Evolutionary conservation across 1,140 invertebrate genomes (phyloP).

Genomic region (Campoletis sonorensis): DNA sequence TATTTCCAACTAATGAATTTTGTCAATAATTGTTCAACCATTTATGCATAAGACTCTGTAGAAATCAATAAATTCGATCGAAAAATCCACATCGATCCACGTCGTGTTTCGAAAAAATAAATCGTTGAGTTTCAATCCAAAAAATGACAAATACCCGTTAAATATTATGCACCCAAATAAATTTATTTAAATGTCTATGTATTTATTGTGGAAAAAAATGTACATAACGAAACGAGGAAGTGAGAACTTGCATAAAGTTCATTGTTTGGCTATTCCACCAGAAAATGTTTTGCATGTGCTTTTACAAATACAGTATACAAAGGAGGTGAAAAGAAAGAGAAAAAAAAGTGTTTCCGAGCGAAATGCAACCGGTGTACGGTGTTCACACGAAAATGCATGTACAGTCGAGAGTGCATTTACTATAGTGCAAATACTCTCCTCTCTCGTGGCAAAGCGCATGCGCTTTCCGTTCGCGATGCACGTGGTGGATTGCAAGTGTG

Average conservation of each 20-base stretch:
- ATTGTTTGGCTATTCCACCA: constrained; percentile 29
- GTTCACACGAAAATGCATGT: constrained; percentile 29
- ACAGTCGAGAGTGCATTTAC: neutral
- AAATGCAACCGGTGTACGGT: constrained; percentile 31
- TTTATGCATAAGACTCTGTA: no score
- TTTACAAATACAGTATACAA: neutral
- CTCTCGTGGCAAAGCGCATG: constrained; percentile 60
- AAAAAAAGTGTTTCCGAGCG: neutral
- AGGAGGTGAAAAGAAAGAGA: neutral
- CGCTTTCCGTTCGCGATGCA: constrained; percentile 70
- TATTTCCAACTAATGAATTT: no score
- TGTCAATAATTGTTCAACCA: no score
- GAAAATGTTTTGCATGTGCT: neutral
- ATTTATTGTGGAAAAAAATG: neutral
- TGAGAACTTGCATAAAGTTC: constrained; percentile 6
- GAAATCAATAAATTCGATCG: no score
- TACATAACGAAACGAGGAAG: neutral
- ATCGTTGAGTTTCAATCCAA: no score
- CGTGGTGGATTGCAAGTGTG: constrained; percentile 76
- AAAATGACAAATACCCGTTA: no score
- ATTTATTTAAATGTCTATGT: no score
- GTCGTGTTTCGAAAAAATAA: no score
- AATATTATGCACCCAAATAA: no score
- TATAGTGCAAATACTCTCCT: constrained; percentile 20
- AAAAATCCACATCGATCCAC: no score